A percentile compares a stretch with the other conserved stretches of the same genome.
Conservation (phyloP, 2,888 invertebrate genomes). For the Brachylomia viminalis region DNA sequence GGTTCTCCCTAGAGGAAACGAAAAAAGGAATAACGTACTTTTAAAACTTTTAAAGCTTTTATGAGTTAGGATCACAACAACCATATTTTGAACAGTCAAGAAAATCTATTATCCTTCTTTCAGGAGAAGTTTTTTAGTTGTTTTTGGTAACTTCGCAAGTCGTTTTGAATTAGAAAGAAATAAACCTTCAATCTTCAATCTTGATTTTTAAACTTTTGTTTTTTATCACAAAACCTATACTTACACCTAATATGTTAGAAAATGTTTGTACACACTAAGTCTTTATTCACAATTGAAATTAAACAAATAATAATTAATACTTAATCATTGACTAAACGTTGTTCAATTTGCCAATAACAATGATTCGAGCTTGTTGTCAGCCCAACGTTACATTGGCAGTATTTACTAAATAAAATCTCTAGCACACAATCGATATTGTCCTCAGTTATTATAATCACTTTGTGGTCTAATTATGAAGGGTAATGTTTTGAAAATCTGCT, state of each 20-base stretch:
- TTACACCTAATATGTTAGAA: neutral
- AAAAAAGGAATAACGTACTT: conserved; percentile 12
- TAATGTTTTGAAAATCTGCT: conserved; percentile 20
- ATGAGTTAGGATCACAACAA: conserved; percentile 15
- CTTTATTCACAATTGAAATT: neutral
- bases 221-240: neutral
- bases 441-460: conserved; percentile 30
- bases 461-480: conserved; percentile 3
- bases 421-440: conserved; percentile 40
- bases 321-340: conserved; percentile 19
- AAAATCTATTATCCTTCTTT: conserved; percentile 15
- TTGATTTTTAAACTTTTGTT: neutral
- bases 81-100: conserved; percentile 15
- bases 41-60: conserved; percentile 31
- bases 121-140: neutral
- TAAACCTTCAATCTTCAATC: neutral
- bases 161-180: neutral
- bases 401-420: conserved; percentile 37
- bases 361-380: conserved; percentile 7
- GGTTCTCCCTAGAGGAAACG: neutral
- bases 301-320: conserved; percentile 21
- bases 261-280: too few relatives aligned
- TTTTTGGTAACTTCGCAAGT: conserved; percentile 31
- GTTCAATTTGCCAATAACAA: conserved; percentile 28
- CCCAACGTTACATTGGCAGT: conserved; percentile 25